Evolutionary conservation across 2,888 invertebrate species (phyloP).

Genomic region (Polydrusus cervinus): DNA sequence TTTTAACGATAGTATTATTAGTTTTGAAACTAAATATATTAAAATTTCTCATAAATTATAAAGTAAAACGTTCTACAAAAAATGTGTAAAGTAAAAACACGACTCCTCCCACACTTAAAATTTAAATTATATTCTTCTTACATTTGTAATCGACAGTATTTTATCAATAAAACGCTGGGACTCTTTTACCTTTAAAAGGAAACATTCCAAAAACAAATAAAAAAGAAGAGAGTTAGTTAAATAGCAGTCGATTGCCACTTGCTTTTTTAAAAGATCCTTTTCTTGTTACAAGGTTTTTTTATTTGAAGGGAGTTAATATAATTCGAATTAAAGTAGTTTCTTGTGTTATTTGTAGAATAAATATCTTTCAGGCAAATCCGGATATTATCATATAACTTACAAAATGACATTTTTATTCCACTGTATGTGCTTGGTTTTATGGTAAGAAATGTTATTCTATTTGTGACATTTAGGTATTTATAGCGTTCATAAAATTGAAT

Average conservation of each 20-base stretch:
- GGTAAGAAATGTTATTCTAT: background rate
- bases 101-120: background rate
- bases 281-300: constrained; percentile 3
- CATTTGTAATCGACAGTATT: background rate
- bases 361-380: background rate
- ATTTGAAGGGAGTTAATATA: background rate
- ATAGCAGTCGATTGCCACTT: constrained; percentile 2
- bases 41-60: too few species aligned
- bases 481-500: too few species aligned
- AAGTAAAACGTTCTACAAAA: too few species aligned
- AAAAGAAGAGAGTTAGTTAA: constrained; percentile 4
- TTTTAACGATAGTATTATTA: too few species aligned
- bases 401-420: background rate
- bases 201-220: constrained; percentile 9
- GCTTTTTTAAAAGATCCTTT: background rate
- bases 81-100: too few species aligned
- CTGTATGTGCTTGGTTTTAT: background rate
- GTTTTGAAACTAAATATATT: too few species aligned
- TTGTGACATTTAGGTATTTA: too few species aligned
- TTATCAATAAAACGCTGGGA: constrained; percentile 2
- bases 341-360: background rate
- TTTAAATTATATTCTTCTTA: constrained; percentile 5
- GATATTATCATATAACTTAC: background rate
- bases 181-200: constrained; percentile 8
- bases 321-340: background rate